phyloP scores from a whole-genome alignment of 2,888 invertebrate genomes.

The Brachycybe producta region DNA sequence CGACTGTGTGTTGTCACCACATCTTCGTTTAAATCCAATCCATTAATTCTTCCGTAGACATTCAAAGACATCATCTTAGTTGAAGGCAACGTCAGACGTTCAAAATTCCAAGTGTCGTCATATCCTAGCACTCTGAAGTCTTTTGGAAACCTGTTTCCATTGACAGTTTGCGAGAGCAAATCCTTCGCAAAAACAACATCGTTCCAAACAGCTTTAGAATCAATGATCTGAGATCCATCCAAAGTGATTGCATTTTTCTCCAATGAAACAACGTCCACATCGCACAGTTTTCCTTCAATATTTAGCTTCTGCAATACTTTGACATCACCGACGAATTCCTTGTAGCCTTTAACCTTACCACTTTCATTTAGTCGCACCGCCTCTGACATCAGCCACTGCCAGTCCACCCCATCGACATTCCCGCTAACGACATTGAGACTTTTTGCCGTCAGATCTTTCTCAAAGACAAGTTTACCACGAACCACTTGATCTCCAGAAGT shows the following conservation, averaged over 20 bases:
- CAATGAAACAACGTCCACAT: background rate
- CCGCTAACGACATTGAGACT: background rate
- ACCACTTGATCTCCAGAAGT: constrained; percentile 11
- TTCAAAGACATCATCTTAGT: background rate
- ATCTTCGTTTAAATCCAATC: background rate
- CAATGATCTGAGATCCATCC: background rate
- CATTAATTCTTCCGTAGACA: background rate
- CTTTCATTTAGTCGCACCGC: background rate
- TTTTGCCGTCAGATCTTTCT: background rate
- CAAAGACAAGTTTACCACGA: background rate
- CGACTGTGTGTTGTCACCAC: background rate
- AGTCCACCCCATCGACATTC: background rate
- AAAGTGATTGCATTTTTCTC: background rate
- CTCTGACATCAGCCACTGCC: background rate
- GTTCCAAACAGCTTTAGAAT: background rate
- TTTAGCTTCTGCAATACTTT: background rate
- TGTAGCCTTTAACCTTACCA: background rate
- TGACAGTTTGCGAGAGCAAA: background rate
- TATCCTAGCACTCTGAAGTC: no score
- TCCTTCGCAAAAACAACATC: background rate
- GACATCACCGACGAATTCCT: background rate
- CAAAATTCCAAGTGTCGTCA: no score
- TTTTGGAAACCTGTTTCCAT: no score
- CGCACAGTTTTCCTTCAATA: background rate
- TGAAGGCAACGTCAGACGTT: background rate